Percentiles rank a stretch among this genome's conserved stretches.
Evolutionary conservation across 2,113 vertebrate genomes (phyloP).

Genomic region (Tachysurus vachellii): DNA sequence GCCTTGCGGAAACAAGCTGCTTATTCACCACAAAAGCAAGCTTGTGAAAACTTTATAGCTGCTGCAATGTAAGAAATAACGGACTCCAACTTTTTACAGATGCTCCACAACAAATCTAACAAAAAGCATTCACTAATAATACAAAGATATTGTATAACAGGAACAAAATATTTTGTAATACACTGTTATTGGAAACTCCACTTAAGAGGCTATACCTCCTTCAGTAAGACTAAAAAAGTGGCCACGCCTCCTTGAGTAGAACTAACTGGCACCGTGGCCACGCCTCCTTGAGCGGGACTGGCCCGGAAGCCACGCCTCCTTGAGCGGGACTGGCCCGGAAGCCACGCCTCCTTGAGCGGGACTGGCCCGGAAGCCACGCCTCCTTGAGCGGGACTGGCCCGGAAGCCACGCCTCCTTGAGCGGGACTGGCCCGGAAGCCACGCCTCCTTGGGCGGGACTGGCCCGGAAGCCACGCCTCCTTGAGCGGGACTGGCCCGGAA

Average conservation of each 20-base stretch:
- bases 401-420: background rate
- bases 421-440: background rate
- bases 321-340: background rate
- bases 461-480: background rate
- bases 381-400: background rate
- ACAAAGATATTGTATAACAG: background rate
- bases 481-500: background rate
- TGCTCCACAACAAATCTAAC: background rate
- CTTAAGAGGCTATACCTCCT: background rate
- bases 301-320: background rate
- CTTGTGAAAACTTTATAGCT: background rate
- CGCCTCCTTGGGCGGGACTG: background rate
- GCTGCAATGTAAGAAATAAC: background rate
- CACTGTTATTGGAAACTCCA: background rate
- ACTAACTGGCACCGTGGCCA: background rate
- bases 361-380: too few relatives aligned
- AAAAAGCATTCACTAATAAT: too few relatives aligned
- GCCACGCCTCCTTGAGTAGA: background rate
- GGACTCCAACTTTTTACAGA: background rate
- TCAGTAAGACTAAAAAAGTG: fast-evolving
- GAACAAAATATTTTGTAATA: background rate
- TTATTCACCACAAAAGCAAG: background rate
- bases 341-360: background rate
- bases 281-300: background rate
- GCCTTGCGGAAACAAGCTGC: too few relatives aligned